Evolutionary conservation across 2,888 invertebrate species (phyloP).

Genomic region (Oscheius sp.): DNA sequence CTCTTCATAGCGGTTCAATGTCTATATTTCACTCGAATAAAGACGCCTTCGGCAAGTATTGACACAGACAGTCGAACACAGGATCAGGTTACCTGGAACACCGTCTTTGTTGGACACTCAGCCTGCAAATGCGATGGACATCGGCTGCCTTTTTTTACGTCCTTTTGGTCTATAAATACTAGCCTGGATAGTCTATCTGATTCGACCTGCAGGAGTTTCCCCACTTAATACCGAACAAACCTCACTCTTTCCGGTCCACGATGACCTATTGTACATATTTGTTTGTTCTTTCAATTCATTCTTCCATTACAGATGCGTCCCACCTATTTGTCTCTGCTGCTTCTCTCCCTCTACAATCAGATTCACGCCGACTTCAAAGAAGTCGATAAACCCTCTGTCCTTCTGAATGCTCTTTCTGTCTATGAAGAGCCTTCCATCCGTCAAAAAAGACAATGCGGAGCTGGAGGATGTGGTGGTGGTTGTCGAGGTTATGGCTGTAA

Average conservation of each 20-base stretch:
- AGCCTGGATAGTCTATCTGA: not conserved
- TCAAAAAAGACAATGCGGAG: conserved; percentile 21
- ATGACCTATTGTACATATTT: not conserved
- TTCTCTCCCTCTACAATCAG: not conserved
- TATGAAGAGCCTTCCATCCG: not conserved
- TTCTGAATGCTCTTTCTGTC: not conserved
- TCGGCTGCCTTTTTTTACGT: not conserved
- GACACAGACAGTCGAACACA: too few species aligned
- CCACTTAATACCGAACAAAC: not conserved
- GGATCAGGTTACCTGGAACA: conserved; percentile 6
- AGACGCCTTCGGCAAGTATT: too few species aligned
- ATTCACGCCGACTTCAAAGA: not conserved
- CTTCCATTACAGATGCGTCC: not conserved
- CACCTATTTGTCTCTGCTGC: not conserved
- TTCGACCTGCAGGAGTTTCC: not conserved
- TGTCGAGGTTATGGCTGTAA: conserved; percentile 14
- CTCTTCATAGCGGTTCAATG: too few species aligned
- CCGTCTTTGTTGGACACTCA: conserved; percentile 1
- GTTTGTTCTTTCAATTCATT: not conserved
- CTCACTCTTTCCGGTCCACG: not conserved
- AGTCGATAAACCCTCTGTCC: not conserved
- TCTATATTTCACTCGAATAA: too few species aligned
- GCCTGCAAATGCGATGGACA: conserved; percentile 10
- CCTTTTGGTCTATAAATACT: not conserved
- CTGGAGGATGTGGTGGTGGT: conserved; percentile 24